A percentile compares a stretch with the other conserved stretches of the same genome.
Evolutionary conservation across 2,113 vertebrate species (phyloP).

Genomic region (Saimiri boliviensis): DNA sequence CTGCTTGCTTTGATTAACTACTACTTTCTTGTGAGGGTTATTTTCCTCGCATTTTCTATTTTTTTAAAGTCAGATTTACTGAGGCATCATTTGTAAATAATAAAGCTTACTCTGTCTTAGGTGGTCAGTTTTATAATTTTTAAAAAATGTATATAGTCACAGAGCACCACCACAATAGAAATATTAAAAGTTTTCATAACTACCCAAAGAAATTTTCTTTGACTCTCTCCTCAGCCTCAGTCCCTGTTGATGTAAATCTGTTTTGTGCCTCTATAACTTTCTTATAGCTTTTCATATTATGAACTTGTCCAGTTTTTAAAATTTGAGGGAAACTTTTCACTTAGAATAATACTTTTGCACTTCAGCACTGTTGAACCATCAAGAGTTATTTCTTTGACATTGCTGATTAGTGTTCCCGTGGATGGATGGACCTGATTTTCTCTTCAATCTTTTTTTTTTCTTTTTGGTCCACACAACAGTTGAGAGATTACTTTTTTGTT

Average conservation of each 20-base stretch:
- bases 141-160: background rate
- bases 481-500: background rate
- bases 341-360: background rate
- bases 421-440: too few relatives aligned
- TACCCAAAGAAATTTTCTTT: background rate
- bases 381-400: background rate
- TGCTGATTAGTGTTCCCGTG: background rate
- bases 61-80: background rate
- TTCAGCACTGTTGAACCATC: background rate
- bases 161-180: background rate
- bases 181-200: background rate
- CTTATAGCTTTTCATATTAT: background rate
- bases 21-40: background rate
- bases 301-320: background rate
- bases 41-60: background rate
- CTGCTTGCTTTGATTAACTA: background rate
- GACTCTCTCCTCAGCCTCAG: accelerated
- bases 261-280: background rate
- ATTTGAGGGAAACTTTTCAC: background rate
- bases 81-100: background rate
- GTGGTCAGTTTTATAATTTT: background rate
- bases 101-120: background rate
- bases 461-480: background rate
- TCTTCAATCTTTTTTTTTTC: too few relatives aligned
- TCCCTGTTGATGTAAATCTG: too few relatives aligned